Conservation (phyloP, 2,888 invertebrate genomes). For the Didymodactylos carnosus region DNA sequence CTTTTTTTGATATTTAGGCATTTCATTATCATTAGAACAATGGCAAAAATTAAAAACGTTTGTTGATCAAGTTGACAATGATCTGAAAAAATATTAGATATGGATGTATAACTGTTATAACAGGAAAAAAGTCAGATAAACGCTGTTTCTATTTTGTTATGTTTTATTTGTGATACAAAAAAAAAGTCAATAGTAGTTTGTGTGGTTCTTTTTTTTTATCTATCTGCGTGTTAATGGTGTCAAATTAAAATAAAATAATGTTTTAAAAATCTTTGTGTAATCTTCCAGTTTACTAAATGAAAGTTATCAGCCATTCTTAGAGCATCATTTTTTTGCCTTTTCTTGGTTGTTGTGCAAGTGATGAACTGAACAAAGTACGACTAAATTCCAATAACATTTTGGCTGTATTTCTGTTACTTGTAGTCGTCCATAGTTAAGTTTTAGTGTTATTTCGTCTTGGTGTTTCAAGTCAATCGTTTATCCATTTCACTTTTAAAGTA, state of each 20-base stretch:
- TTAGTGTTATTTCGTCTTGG: not conserved
- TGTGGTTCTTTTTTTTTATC: not conserved
- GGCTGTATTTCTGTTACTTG: not conserved
- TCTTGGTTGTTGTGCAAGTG: not conserved
- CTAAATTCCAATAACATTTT: not conserved
- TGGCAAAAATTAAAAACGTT: constrained; percentile 9
- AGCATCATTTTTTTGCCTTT: too few species aligned
- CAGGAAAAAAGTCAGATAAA: not conserved
- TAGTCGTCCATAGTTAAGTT: not conserved
- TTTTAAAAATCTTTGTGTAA: too few species aligned
- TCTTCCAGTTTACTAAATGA: too few species aligned
- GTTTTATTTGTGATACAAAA: too few species aligned
- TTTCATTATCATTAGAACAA: constrained; percentile 6
- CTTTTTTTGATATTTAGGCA: not conserved
- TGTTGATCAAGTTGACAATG: constrained; percentile 2
- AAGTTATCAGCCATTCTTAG: too few species aligned
- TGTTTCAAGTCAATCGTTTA: not conserved
- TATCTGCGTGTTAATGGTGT: not conserved
- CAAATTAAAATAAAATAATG: too few species aligned
- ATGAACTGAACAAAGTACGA: not conserved
- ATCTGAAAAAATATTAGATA: constrained; percentile 2
- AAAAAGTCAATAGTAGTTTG: too few species aligned
- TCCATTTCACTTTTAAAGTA: constrained; percentile 24
- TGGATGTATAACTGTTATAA: too few species aligned
- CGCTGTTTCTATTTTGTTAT: too few species aligned